Conservation (phyloP, 2,113 vertebrate species). For the Mustelus asterias region DNA sequence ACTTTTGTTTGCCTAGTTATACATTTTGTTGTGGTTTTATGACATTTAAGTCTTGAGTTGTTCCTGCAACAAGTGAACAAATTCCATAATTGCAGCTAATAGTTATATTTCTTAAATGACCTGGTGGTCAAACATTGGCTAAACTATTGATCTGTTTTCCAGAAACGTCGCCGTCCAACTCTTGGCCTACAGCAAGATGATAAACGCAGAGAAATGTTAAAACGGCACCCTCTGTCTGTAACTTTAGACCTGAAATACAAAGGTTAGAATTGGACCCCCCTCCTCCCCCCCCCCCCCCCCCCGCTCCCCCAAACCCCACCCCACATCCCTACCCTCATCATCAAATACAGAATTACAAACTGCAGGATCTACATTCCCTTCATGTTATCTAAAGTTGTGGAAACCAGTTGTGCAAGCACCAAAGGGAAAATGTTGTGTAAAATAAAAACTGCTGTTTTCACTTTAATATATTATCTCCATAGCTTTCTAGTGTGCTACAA, state of each 20-base stretch:
- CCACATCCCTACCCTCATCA: too few species aligned
- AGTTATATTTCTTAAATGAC: background rate
- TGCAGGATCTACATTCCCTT: background rate
- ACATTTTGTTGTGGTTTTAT: background rate
- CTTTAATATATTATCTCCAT: background rate
- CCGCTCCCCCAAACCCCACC: too few species aligned
- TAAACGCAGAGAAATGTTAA: conserved; percentile 92
- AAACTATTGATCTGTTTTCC: conserved; percentile 23
- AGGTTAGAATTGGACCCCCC: conserved; percentile 55
- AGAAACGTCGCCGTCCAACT: conserved; percentile 88
- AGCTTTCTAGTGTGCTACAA: background rate
- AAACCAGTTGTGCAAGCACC: background rate
- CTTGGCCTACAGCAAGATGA: conserved; percentile 89
- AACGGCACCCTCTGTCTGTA: conserved; percentile 81
- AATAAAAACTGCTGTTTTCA: background rate
- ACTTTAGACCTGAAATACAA: conserved; percentile 84
- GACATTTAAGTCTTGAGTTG: background rate
- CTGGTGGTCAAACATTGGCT: background rate
- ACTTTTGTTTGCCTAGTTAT: background rate
- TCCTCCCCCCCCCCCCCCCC: too few species aligned
- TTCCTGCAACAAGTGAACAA: background rate
- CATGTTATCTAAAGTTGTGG: background rate
- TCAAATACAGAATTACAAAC: background rate
- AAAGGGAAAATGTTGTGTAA: background rate
- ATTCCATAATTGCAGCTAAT: background rate